These are phyloP conservation scores for Trichomalopsis sarcophagae DNA, from an alignment of 1,140 invertebrate species.

Conservation along the genomic window DNA sequence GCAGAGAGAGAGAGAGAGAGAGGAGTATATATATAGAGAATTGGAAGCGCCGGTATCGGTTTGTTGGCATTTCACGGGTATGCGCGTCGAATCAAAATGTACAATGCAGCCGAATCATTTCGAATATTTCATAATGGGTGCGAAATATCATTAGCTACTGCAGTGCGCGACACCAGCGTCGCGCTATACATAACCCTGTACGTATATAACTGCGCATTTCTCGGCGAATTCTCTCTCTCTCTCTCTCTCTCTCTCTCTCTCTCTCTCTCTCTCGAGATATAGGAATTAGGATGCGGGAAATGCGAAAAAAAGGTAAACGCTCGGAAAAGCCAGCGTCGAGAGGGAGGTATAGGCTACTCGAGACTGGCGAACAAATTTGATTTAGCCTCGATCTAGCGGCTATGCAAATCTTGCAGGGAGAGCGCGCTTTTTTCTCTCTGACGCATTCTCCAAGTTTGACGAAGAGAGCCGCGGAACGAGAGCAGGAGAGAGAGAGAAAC, in stretches of 20 bases:
- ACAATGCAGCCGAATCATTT: slow-evolving; percentile 72
- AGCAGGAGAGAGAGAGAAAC: too few relatives aligned
- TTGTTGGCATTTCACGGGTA: slow-evolving; percentile 59
- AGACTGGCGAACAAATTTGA: slow-evolving; percentile 45
- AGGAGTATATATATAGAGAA: neutral
- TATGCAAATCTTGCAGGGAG: slow-evolving; percentile 40
- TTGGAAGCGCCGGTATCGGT: slow-evolving; percentile 46
- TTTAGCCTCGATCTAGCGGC: slow-evolving; percentile 35
- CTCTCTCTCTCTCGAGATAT: neutral
- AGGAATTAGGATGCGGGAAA: neutral
- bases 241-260: slow-evolving; percentile 35
- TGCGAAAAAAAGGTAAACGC: slow-evolving; percentile 6
- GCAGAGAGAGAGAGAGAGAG: too few relatives aligned
- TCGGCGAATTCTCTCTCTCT: slow-evolving; percentile 50
- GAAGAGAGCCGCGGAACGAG: neutral
- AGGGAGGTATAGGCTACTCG: slow-evolving; percentile 1
- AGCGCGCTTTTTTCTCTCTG: neutral
- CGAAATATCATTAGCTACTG: slow-evolving; percentile 70
- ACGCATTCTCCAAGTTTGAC: neutral
- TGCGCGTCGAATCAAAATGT: slow-evolving; percentile 71
- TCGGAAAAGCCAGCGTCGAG: slow-evolving; percentile 8
- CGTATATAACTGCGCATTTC: slow-evolving; percentile 10
- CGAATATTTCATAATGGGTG: slow-evolving; percentile 73
- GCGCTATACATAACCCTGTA: too few relatives aligned
- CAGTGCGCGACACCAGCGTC: slow-evolving; percentile 24